These are phyloP conservation scores for Scaptomyza graminum DNA, from an alignment of 1,140 invertebrate genomes.

Conservation along the genomic window DNA sequence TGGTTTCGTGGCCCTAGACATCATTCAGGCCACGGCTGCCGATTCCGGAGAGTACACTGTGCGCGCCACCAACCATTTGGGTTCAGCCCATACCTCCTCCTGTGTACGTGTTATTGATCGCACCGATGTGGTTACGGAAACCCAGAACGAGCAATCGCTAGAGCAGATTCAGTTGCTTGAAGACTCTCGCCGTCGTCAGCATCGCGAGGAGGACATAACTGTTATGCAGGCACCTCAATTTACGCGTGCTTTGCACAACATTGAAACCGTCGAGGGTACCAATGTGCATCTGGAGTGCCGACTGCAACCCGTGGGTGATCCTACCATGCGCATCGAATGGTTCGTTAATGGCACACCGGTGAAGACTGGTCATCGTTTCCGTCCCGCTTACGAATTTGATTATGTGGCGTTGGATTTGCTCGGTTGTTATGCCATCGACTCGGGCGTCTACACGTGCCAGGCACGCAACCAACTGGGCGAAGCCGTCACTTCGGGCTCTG, in stretches of 20 bases:
- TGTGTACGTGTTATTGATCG: constrained; percentile 93
- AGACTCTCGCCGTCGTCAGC: constrained; percentile 89
- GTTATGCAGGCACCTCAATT: constrained; percentile 94
- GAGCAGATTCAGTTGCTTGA: constrained; percentile 98
- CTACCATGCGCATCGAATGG: constrained; percentile 98
- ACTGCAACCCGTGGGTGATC: constrained; percentile 96
- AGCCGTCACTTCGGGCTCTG: constrained; percentile 95
- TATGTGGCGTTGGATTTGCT: constrained; percentile 98
- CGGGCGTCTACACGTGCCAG: constrained; percentile 97
- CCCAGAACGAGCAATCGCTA: constrained; percentile 96
- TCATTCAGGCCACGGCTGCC: constrained; percentile 92
- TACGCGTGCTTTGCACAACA: constrained; percentile 93
- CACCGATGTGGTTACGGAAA: constrained; percentile 95
- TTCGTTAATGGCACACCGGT: constrained; percentile 96
- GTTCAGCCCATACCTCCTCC: constrained; percentile 95
- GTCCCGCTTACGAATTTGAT: constrained; percentile 98
- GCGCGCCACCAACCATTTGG: constrained; percentile 95
- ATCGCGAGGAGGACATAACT: constrained; percentile 90
- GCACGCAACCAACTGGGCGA: constrained; percentile 96
- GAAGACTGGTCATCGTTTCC: constrained; percentile 95
- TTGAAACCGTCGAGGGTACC: constrained; percentile 95
- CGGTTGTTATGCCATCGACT: constrained; percentile 98
- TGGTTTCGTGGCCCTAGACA: constrained; percentile 95
- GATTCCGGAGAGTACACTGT: constrained; percentile 98
- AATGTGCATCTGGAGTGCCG: constrained; percentile 97